Evolutionary conservation across 2,113 vertebrate genomes (phyloP).

Genomic region (Clarias batrachus): DNA sequence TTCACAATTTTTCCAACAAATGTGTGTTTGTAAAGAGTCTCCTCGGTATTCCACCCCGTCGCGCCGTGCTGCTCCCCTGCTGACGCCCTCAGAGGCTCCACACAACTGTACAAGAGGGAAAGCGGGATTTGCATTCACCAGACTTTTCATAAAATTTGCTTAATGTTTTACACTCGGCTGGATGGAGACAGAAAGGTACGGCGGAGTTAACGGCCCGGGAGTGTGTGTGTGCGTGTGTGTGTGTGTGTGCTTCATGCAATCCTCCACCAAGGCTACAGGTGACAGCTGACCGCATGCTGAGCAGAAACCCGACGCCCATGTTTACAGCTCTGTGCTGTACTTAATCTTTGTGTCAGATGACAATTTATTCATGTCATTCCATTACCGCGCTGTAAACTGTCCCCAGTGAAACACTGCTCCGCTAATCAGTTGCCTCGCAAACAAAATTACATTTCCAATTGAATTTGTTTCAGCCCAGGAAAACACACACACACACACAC

Average conservation of each 20-base stretch:
- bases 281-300: slow-evolving; percentile 22
- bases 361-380: slow-evolving; percentile 56
- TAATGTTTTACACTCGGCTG: background rate
- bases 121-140: background rate
- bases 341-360: slow-evolving; percentile 55
- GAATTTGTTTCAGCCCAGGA: slow-evolving; percentile 48
- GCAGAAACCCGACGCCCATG: slow-evolving; percentile 15
- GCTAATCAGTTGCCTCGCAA: slow-evolving; percentile 54
- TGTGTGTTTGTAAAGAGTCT: background rate
- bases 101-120: background rate
- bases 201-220: too few species aligned
- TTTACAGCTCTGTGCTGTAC: slow-evolving; percentile 36
- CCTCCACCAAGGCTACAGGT: slow-evolving; percentile 12
- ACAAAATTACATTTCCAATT: slow-evolving; percentile 58
- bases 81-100: background rate
- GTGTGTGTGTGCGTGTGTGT: too few species aligned
- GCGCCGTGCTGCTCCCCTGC: background rate
- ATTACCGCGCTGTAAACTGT: slow-evolving; percentile 53
- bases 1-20: background rate
- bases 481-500: background rate
- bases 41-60: background rate
- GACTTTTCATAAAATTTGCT: background rate
- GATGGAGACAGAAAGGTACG: too few species aligned
- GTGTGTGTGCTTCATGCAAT: background rate
- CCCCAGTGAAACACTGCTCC: slow-evolving; percentile 47